Conservation (phyloP, 2,797 vertebrate species). For the Hyperoplus lanceolatus region DNA sequence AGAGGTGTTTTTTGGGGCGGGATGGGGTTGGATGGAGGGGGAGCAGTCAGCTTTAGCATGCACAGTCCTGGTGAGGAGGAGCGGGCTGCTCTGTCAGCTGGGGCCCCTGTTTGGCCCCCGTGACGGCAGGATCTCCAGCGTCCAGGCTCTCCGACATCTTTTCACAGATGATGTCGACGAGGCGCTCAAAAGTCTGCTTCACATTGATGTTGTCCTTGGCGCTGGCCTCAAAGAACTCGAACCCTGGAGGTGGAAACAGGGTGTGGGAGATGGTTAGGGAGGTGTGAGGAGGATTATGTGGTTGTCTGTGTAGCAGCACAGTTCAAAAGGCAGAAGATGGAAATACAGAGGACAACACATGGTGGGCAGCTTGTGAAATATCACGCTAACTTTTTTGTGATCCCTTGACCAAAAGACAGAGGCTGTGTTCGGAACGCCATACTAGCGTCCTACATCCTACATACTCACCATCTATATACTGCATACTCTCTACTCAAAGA, state of each 20-base stretch:
- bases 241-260: conserved; percentile 81
- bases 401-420: too few relatives aligned
- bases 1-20: conserved; percentile 10
- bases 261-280: neutral
- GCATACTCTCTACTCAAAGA: too few relatives aligned
- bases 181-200: conserved; percentile 97
- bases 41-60: conserved; percentile 87
- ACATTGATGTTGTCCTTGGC: conserved; percentile 99
- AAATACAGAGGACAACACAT: neutral
- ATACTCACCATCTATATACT: too few relatives aligned
- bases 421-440: too few relatives aligned
- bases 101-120: conserved; percentile 95
- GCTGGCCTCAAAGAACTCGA: conserved; percentile 96
- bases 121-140: conserved; percentile 91
- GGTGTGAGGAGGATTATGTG: neutral
- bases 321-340: neutral
- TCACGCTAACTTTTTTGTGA: neutral
- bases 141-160: conserved; percentile 99
- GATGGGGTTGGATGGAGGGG: neutral
- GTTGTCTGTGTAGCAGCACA: neutral
- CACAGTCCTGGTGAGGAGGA: conserved; percentile 95
- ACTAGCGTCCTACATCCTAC: too few relatives aligned
- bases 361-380: neutral
- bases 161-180: conserved; percentile 98
- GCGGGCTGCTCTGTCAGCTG: conserved; percentile 95